A percentile compares a stretch with the other conserved stretches of the same genome.
phyloP scores from a whole-genome alignment of 2,113 vertebrate species.

The Pimephales promelas region DNA sequence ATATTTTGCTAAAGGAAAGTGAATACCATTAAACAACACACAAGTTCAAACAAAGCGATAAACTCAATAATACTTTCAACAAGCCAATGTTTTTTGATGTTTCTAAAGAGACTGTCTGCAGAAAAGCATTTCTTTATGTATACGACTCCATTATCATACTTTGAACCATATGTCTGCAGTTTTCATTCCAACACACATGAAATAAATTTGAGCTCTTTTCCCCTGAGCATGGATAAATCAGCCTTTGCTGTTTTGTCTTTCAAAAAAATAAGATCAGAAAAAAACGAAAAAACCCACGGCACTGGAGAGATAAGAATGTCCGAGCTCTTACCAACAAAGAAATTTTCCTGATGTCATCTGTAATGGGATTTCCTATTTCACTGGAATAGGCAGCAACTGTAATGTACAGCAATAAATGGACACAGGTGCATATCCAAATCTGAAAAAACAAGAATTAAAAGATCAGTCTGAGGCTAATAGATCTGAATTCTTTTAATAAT shows the following conservation, averaged over 20 bases:
- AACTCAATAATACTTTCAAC: not conserved
- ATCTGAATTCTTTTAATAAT: not conserved
- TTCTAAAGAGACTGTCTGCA: constrained; percentile 11
- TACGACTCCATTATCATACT: constrained; percentile 14
- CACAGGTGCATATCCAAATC: constrained; percentile 82
- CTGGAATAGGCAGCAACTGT: constrained; percentile 75
- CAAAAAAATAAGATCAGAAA: not conserved
- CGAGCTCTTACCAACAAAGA: constrained; percentile 73
- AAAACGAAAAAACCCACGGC: not conserved
- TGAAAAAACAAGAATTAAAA: constrained; percentile 57
- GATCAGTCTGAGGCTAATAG: not conserved
- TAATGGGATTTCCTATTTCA: constrained; percentile 78
- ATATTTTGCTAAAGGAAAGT: not conserved
- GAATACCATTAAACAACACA: constrained; percentile 1
- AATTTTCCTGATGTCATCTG: constrained; percentile 78
- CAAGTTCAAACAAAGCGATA: not conserved
- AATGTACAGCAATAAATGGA: constrained; percentile 79
- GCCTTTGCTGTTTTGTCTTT: not conserved
- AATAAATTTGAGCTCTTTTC: constrained; percentile 23
- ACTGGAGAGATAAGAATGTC: not conserved
- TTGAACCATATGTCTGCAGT: constrained; percentile 16
- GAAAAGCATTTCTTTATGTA: not conserved
- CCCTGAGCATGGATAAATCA: constrained; percentile 12
- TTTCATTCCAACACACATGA: constrained; percentile 5
- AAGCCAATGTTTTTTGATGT: not conserved